Evolutionary conservation across 2,888 invertebrate genomes (phyloP), one percentile per base, ranked within the genome.

Genomic region (Heliconius sara): DNA sequence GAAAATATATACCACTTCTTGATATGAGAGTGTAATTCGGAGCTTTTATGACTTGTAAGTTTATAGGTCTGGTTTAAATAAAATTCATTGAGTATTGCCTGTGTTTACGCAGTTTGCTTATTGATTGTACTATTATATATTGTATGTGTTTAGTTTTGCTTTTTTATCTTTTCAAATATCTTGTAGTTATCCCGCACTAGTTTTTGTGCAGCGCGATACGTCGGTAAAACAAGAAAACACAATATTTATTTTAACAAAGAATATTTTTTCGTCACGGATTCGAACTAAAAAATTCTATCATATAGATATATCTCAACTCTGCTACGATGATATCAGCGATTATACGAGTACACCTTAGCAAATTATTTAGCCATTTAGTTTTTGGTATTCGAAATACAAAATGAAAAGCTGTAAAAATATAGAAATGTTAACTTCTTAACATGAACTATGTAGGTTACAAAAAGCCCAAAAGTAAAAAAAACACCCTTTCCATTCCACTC

Each of bases 31-130:
- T 52, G 52, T 30, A 60, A 47, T 73, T 66, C 39, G 70, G 47
- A 70, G 68, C 70, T 79, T 82, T 80, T 82, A 82, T 60, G 82
- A 75, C 80, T 78, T 80, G 27, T 27, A 27, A 27, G 27, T 27
- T 27, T 27, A 27, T 27, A 27, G 27, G 27, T 27, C 27, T 27
- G 27, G 27, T 27, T 27, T 27, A 27, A 27, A 2, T 2, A 27
- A 27, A 2, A 2, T n/a, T 76, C 27, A 2, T 27, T 27, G 27
- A 27, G 27, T 27, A 1, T 27, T 27, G 60, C 34, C n/a, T 52
- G 67, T 52, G 52, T 52, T 22, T 72, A 52, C 52, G 71, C 39
- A 76, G 3, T 73, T 73, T 76, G 72, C 74, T 80, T 57, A 76
- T 76, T 66, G 76, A 39, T 52, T 76, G 52, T 76, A 72, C 72